Evolutionary conservation across 2,113 vertebrate species (phyloP), one percentile per base, ranked within the genome.

Genomic region (Pseudorectes ferrugineus): DNA sequence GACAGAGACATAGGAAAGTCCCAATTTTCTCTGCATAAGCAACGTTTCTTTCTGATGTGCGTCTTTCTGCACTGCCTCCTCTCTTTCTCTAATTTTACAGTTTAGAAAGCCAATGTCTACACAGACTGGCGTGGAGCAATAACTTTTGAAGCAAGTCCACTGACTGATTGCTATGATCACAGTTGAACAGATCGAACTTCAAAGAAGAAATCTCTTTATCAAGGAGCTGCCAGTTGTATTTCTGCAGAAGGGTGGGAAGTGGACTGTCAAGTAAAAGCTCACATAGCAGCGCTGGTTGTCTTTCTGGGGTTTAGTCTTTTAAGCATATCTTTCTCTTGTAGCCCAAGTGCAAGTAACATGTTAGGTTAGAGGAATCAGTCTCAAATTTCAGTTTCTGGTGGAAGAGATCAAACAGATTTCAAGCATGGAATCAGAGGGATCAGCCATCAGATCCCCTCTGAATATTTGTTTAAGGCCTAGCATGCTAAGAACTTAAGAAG

Each of bases 41-140:
- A 57, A 10, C 0, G 0, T 2, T 17, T 36, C 28, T 91, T 16
- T 78, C 57, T 40, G 31, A 31, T 3, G 2, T 43, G 8, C n/a
- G 10, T 38, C n/a, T 23, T 79, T 66, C 42, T 71, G 57, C 22
- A 7, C 24, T 66, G 21, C 13, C 7, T 51, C 5, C 17, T 75
- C 11, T 55, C 57, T 59, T 63, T 35, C 14, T 72, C 15, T 23
- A 14, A 17, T 35, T 75, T 76, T 22, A 17, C 36, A 40, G 21
- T 54, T 66, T 29, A 45, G 45, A 87, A 85, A 55, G 26, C 18
- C 10, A 49, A 7, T 31, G 28, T 36, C 16, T 19, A 24, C 22
- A 72, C 12, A 71, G 21, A 35, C 4, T 57, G 9, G 11, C 35
- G 29, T n/a, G 33, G 26, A 82, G 26, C 10, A 72, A 38, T 20